These are phyloP conservation scores for Paradoxurus hermaphroditus DNA, from an alignment of 2,113 vertebrate genomes.

Conservation along the genomic window DNA sequence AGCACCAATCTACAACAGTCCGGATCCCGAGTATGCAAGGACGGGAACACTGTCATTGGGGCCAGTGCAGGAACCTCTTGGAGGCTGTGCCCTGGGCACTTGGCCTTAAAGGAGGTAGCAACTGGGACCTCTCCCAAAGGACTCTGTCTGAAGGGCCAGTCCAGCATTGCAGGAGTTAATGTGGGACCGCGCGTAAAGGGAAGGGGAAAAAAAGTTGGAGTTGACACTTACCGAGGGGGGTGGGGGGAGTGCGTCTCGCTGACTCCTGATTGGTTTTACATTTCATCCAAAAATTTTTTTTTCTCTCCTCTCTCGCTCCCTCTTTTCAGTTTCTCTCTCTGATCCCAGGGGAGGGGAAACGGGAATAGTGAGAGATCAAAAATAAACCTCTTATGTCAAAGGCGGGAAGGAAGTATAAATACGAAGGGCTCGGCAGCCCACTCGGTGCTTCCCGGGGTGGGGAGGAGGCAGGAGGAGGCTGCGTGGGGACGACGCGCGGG, in stretches of 20 bases:
- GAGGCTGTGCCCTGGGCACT: neutral
- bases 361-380: slow-evolving; percentile 91
- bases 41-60: neutral
- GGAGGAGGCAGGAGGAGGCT: slow-evolving; percentile 50
- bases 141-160: neutral
- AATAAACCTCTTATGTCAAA: slow-evolving; percentile 93
- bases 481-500: slow-evolving; percentile 42
- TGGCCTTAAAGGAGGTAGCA: neutral
- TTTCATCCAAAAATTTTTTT: slow-evolving; percentile 83
- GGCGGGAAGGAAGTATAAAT: slow-evolving; percentile 92
- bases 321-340: slow-evolving; percentile 72
- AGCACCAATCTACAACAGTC: neutral
- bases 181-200: slow-evolving; percentile 19
- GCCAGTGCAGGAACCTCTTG: neutral
- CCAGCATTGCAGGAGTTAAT: slow-evolving; percentile 57
- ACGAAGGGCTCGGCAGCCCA: slow-evolving; percentile 82
- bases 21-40: neutral
- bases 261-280: slow-evolving; percentile 87
- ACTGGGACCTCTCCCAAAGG: neutral
- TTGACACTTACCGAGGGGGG: slow-evolving; percentile 76
- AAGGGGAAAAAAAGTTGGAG: slow-evolving; percentile 65
- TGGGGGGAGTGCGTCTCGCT: slow-evolving; percentile 80
- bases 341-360: slow-evolving; percentile 90
- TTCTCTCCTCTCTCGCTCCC: slow-evolving; percentile 63
- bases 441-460: slow-evolving; percentile 78